These are phyloP conservation scores for Gallirallus australis DNA, from an alignment of 2,797 vertebrate genomes.

Conservation along the genomic window DNA sequence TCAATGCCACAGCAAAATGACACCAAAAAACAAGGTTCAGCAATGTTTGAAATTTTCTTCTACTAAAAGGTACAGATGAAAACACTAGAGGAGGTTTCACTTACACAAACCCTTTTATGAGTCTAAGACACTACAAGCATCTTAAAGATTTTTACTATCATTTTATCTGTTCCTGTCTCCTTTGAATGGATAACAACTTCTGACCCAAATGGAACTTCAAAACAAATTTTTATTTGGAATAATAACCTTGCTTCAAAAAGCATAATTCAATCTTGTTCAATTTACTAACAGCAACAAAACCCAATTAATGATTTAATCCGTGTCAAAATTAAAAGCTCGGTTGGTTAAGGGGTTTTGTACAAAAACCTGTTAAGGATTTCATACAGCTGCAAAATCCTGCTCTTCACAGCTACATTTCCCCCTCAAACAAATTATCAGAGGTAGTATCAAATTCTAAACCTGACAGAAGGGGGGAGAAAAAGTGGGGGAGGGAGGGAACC, in stretches of 20 bases:
- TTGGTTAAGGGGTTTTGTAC: neutral
- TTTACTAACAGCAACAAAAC: conserved; percentile 54
- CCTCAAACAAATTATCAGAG: neutral
- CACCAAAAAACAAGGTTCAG: neutral
- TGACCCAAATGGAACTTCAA: conserved; percentile 27
- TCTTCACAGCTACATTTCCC: neutral
- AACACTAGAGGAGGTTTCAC: neutral
- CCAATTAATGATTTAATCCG: conserved; percentile 33
- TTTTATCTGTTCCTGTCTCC: neutral
- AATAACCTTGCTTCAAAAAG: conserved; percentile 39
- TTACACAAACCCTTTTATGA: neutral
- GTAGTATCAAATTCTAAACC: neutral
- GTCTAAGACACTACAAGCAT: neutral
- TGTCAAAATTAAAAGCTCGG: conserved; percentile 41
- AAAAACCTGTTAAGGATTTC: neutral
- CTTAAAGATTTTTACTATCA: neutral
- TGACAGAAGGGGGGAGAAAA: neutral
- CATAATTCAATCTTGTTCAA: conserved; percentile 35
- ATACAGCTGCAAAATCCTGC: neutral
- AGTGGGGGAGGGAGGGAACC: neutral
- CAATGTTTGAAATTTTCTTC: neutral
- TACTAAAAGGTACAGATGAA: neutral
- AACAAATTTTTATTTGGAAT: conserved; percentile 36
- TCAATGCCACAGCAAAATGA: neutral
- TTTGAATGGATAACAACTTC: conserved; percentile 16